phyloP scores from a whole-genome alignment of 2,113 vertebrate species.

The Xenopus borealis region DNA sequence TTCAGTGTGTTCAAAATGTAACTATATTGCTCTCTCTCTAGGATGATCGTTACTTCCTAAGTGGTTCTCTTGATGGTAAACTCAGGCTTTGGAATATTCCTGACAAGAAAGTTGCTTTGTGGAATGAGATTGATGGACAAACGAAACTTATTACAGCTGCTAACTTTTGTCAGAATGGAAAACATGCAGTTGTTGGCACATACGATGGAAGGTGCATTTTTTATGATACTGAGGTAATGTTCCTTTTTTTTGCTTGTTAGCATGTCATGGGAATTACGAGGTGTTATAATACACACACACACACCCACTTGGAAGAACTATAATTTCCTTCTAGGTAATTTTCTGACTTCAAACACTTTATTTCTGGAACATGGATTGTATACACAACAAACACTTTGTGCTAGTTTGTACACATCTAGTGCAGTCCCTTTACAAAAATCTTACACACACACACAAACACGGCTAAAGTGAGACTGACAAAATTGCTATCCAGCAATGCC shows the following conservation, averaged over 20 bases:
- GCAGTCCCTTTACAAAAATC: too few species aligned
- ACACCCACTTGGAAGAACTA: too few species aligned
- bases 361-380: too few species aligned
- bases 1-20: too few species aligned
- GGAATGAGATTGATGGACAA: conserved; percentile 97
- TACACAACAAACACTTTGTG: too few species aligned
- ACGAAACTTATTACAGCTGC: conserved; percentile 97
- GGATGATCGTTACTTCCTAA: conserved; percentile 97
- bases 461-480: too few species aligned
- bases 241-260: not conserved
- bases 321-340: too few species aligned
- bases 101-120: conserved; percentile 96
- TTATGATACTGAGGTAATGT: conserved; percentile 93
- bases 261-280: not conserved
- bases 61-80: conserved; percentile 93
- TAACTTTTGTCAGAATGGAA: conserved; percentile 98
- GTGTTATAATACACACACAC: too few species aligned
- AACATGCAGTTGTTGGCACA: conserved; percentile 95
- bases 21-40: conserved; percentile 49
- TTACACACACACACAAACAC: too few species aligned
- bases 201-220: conserved; percentile 97
- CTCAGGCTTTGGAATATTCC: conserved; percentile 98
- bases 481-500: too few species aligned
- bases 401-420: too few species aligned
- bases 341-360: too few species aligned